Evolutionary conservation across 2,888 invertebrate genomes (phyloP), one percentile per base, ranked within the genome.

Genomic region (Drosophila multiciliata): DNA sequence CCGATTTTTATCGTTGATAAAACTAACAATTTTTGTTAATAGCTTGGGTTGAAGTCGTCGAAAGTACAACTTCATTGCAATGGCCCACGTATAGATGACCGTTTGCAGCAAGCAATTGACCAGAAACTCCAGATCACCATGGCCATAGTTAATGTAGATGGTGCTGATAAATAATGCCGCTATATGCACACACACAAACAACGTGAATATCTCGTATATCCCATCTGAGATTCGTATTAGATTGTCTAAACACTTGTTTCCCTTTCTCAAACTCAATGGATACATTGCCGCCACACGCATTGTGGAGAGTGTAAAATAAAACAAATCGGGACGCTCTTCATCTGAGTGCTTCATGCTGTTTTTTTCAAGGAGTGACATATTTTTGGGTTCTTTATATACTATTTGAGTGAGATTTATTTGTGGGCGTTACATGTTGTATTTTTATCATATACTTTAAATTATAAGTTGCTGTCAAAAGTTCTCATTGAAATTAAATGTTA

Each of bases 41-140:
- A 70, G 58, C 0, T 64, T 48, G 5, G 83, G 78, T 9, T 67
- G 64, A 2, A 86, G 20, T 17, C 90, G 89, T 6, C 90, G 85
- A 61, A 91, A 91, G 53, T 90, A 89, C 3, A 91, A 45, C 60
- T 91, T 90, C 83, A 91, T 84, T 11, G 66, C 26, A 5, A 89
- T 84, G 12, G 80, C 68, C 91, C 91, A 91, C 35, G 75, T 15
- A 42, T 91, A 91, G 32, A 91, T 88, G 8, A 91, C 77, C 0
- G 86, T 80, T 71, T 91, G 91, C 42, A 91, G 82, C 0, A 90
- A 54, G 26, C 90, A 88, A 59, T 83, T 89, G 3, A 90, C 88
- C 3, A 90, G 69, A 50, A 87, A 76, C 32, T 91, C 85, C 66
- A 89, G 66, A 71, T 91, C 88, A 0, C 83, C 90, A 17, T 71